phyloP scores from a whole-genome alignment of 2,888 invertebrate genomes.

The Thecocarcelia acutangulata region DNA sequence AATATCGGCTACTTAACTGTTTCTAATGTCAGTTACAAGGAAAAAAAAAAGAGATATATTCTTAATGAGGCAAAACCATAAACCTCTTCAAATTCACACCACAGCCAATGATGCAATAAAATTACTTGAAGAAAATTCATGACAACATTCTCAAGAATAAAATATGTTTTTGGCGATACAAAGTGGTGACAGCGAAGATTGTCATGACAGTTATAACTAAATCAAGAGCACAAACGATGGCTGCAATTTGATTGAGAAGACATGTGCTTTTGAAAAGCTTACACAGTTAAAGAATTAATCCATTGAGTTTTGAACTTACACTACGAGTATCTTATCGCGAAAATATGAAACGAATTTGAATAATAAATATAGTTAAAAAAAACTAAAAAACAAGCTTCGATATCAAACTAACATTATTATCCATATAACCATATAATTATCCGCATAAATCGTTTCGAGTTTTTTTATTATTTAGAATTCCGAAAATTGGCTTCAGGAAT shows the following conservation, averaged over 20 bases:
- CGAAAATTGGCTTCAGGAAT: no score
- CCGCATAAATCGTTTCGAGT: no score
- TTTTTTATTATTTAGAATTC: no score
- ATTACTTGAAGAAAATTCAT: conserved; percentile 6
- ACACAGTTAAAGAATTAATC: no score
- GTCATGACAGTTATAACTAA: neutral
- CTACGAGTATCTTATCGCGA: no score
- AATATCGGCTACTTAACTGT: conserved; percentile 65
- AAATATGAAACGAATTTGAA: no score
- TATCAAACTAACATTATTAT: no score
- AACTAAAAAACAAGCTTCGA: no score
- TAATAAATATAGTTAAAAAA: no score
- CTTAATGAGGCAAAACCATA: conserved; percentile 9
- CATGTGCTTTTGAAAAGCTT: neutral
- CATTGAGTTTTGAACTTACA: no score
- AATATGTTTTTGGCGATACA: neutral
- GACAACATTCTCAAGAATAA: neutral
- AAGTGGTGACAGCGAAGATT: conserved; percentile 1
- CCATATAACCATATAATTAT: no score
- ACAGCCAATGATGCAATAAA: conserved; percentile 2
- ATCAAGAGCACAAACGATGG: conserved; percentile 10
- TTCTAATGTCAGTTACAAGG: conserved; percentile 42
- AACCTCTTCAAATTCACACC: neutral
- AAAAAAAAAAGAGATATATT: conserved; percentile 17
- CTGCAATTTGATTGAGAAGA: neutral